A percentile compares a stretch with the other conserved stretches of the same genome.
These are phyloP conservation scores for Catharus fuscescens DNA, from an alignment of 2,113 vertebrate species.

Conservation along the genomic window DNA sequence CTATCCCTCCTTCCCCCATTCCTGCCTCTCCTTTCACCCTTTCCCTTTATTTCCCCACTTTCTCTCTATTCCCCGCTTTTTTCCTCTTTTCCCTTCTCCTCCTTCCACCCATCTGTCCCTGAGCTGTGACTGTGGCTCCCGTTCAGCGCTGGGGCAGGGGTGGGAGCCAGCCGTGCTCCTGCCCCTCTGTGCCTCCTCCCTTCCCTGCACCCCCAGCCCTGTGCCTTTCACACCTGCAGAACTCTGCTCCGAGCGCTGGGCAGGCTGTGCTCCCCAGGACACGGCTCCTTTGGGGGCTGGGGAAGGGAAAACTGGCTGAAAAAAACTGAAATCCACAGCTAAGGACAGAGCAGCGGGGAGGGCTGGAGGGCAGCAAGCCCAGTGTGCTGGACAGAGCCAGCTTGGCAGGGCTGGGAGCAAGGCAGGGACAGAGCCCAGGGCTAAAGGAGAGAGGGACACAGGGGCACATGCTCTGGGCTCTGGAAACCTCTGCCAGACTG, in stretches of 20 bases:
- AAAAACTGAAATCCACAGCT: neutral
- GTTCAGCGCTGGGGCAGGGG: fast-evolving
- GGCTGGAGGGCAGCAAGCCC: slow-evolving; percentile 7
- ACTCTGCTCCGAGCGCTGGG: fast-evolving
- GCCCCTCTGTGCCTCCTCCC: neutral
- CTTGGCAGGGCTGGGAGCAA: neutral
- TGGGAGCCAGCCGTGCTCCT: neutral
- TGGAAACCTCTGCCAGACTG: neutral
- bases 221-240: neutral
- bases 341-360: neutral
- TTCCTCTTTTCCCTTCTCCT: neutral
- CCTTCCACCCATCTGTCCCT: neutral
- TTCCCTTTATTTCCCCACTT: neutral
- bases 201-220: neutral
- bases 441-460: neutral
- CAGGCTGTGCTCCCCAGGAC: neutral
- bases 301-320: neutral
- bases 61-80: fast-evolving
- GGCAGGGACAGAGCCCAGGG: neutral
- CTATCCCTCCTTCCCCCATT: neutral
- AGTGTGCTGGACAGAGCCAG: neutral
- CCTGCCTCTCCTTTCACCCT: neutral
- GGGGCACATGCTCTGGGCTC: neutral
- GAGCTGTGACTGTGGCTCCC: neutral
- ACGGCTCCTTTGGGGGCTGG: neutral